Percentiles rank a stretch among this genome's conserved stretches.
Conservation (phyloP, 2,113 vertebrate species). For the Syrrhaptes paradoxus region DNA sequence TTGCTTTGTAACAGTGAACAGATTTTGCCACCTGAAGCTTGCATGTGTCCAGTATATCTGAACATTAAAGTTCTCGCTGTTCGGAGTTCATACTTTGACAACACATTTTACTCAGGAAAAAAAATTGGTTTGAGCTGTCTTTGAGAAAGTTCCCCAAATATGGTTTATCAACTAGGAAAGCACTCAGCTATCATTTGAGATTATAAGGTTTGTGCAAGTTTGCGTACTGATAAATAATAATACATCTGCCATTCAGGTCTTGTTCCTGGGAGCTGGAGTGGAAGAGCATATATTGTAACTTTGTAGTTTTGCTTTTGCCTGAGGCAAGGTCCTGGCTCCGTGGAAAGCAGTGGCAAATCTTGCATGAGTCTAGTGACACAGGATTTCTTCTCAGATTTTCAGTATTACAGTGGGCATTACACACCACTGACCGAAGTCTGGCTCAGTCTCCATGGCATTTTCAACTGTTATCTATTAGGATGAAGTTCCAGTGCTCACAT, state of each 20-base stretch:
- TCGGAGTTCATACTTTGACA: background rate
- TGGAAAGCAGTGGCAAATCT: background rate
- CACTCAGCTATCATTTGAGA: constrained; percentile 18
- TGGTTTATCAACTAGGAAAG: background rate
- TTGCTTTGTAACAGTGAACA: background rate
- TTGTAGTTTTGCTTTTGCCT: constrained; percentile 61
- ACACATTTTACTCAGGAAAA: background rate
- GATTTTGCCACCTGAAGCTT: background rate
- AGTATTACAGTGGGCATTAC: background rate
- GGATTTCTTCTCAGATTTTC: background rate
- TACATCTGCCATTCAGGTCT: constrained; percentile 46
- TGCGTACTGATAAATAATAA: constrained; percentile 54
- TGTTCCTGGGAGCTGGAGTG: constrained; percentile 40
- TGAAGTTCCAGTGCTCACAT: background rate
- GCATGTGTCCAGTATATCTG: background rate
- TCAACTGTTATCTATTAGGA: background rate
- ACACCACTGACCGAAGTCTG: background rate
- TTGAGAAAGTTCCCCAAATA: background rate
- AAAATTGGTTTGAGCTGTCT: background rate
- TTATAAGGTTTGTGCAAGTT: constrained; percentile 22
- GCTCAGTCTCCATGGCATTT: background rate
- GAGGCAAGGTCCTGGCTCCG: background rate
- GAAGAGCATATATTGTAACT: constrained; percentile 49
- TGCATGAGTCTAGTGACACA: background rate
- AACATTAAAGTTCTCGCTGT: background rate